phyloP scores from a whole-genome alignment of 2,888 invertebrate genomes.

The Microchrysa polita region DNA sequence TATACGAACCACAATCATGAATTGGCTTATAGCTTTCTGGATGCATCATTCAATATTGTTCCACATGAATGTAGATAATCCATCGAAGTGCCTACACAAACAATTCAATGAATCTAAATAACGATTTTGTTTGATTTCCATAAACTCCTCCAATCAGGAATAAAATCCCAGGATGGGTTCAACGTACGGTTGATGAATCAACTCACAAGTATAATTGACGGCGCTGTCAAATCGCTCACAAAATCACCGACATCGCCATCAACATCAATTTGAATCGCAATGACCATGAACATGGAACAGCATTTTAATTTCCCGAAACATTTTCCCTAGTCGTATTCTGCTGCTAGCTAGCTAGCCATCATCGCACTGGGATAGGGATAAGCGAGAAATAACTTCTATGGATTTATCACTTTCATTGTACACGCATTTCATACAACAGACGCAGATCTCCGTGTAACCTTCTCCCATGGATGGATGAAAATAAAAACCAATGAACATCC shows the following conservation, averaged over 20 bases:
- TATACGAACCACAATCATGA: too few relatives aligned
- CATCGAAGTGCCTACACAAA: too few relatives aligned
- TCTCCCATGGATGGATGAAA: neutral
- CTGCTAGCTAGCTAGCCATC: neutral
- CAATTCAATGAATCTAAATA: too few relatives aligned
- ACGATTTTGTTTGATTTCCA: too few relatives aligned
- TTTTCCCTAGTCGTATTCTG: neutral
- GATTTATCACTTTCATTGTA: neutral
- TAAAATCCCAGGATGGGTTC: neutral
- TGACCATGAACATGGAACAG: constrained; percentile 4
- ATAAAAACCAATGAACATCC: neutral
- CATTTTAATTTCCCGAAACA: constrained; percentile 7
- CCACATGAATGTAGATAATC: too few relatives aligned
- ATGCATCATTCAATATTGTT: too few relatives aligned
- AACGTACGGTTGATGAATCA: constrained; percentile 9
- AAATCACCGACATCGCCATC: neutral
- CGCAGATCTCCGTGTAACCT: neutral
- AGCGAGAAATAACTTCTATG: neutral
- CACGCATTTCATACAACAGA: neutral
- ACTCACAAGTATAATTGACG: neutral
- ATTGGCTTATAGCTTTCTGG: too few relatives aligned
- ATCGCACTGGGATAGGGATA: neutral
- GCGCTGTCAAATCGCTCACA: neutral
- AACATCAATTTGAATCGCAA: constrained; percentile 18
- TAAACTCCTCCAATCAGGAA: too few relatives aligned